phyloP scores from a whole-genome alignment of 35 echinoderm and acorn worm genomes.

The Ptychodera flava region DNA sequence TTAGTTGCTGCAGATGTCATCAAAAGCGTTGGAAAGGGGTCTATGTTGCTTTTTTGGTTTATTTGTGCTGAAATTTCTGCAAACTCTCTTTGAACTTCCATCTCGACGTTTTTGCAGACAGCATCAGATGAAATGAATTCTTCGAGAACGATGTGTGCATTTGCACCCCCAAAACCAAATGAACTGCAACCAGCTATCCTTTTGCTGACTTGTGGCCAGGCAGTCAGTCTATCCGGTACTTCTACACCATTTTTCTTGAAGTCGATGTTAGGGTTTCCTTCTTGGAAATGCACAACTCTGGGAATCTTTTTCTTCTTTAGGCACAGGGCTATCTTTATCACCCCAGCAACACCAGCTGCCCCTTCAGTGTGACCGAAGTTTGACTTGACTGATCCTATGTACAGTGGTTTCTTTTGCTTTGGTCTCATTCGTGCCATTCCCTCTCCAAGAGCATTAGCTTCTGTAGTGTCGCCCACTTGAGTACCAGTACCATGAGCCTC shows the following conservation, averaged over 20 bases:
- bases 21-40: not conserved
- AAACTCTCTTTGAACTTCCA: not conserved
- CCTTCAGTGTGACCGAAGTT: slow-evolving; percentile 15
- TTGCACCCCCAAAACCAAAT: slow-evolving; percentile 71
- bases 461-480: slow-evolving; percentile 24
- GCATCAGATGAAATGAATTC: not conserved
- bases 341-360: slow-evolving; percentile 49
- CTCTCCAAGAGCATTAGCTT: slow-evolving; percentile 23
- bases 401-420: not conserved
- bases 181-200: slow-evolving; percentile 45
- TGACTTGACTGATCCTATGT: slow-evolving; percentile 11
- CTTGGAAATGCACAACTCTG: slow-evolving; percentile 16
- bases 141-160: slow-evolving; percentile 40
- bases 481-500: slow-evolving; percentile 49
- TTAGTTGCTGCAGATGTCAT: not conserved
- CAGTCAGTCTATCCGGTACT: slow-evolving; percentile 22
- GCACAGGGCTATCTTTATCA: slow-evolving; percentile 19
- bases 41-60: not conserved
- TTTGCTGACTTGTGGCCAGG: slow-evolving; percentile 31
- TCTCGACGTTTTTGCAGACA: not conserved
- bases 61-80: not conserved
- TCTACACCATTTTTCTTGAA: slow-evolving; percentile 15
- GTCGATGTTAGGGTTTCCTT: slow-evolving; percentile 19
- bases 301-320: not conserved
- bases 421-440: slow-evolving; percentile 5